Percentiles rank a stretch among this genome's conserved stretches.
Conservation (phyloP, 2,888 invertebrate genomes). For the Ctenicera cuprea region DNA sequence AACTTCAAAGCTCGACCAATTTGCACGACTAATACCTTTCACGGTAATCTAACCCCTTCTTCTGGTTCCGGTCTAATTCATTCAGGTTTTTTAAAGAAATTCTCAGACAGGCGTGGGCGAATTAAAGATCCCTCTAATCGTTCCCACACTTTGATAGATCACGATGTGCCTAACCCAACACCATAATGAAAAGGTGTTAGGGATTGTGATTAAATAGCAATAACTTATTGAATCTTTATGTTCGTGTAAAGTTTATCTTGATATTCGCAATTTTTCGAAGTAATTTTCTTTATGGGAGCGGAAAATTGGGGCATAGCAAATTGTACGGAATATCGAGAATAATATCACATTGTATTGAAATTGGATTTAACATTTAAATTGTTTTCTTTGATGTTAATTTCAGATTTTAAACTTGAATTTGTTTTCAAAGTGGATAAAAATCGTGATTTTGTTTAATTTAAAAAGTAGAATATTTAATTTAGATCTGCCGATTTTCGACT, state of each 20-base stretch:
- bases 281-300: not conserved
- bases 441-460: not conserved
- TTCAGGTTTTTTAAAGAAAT: conserved; percentile 4
- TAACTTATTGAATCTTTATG: conserved; percentile 7
- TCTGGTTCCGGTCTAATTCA: conserved; percentile 25
- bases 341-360: too few species aligned
- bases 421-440: not conserved
- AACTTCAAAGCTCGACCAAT: not conserved
- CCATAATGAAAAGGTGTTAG: conserved; percentile 20
- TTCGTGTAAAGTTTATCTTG: conserved; percentile 3
- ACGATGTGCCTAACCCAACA: conserved; percentile 39
- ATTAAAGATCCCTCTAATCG: conserved; percentile 36
- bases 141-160: conserved; percentile 47
- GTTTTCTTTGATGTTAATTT: not conserved
- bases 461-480: not conserved
- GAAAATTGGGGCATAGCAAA: too few species aligned
- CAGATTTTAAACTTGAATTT: not conserved
- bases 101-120: conserved; percentile 30
- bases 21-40: conserved; percentile 6
- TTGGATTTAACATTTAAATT: not conserved
- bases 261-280: not conserved
- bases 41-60: conserved; percentile 3
- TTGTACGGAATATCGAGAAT: too few species aligned
- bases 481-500: not conserved
- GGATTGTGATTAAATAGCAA: not conserved